A percentile compares a stretch with the other conserved stretches of the same genome.
phyloP scores from a whole-genome alignment of 2,113 vertebrate genomes.

The Neotragus pygmaeus region DNA sequence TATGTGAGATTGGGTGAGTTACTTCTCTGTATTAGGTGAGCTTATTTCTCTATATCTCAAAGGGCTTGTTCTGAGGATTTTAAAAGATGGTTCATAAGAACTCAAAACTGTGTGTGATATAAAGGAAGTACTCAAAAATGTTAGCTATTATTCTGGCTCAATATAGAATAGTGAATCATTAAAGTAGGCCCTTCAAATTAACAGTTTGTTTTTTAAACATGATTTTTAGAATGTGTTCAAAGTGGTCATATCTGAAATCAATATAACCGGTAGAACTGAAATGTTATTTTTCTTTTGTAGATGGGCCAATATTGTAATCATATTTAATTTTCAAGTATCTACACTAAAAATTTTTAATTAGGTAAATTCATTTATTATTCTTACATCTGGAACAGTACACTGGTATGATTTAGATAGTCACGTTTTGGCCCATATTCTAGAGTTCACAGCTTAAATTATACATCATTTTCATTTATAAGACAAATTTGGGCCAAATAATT shows the following conservation, averaged over 20 bases:
- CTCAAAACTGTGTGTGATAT: neutral
- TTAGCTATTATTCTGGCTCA: neutral
- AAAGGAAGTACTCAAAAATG: neutral
- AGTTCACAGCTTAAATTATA: slow-evolving; percentile 13
- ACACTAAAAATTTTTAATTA: slow-evolving; percentile 1
- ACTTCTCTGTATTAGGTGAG: neutral
- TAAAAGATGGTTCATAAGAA: neutral
- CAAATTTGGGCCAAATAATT: neutral
- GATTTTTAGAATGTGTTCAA: neutral
- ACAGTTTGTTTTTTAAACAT: slow-evolving; percentile 7
- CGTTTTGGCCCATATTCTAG: neutral
- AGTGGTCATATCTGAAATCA: neutral
- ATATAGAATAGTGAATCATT: neutral
- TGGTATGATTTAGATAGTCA: neutral
- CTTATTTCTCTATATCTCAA: neutral
- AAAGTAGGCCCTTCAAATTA: neutral
- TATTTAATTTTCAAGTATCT: neutral
- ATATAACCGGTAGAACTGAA: neutral
- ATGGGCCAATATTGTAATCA: neutral
- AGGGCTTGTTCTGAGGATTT: neutral
- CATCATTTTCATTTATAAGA: neutral
- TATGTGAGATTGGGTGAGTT: neutral
- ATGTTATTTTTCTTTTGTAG: neutral
- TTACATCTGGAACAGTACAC: neutral
- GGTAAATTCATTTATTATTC: neutral